Evolutionary conservation across 2,888 invertebrate genomes (phyloP).

Genomic region (Brachycybe producta): DNA sequence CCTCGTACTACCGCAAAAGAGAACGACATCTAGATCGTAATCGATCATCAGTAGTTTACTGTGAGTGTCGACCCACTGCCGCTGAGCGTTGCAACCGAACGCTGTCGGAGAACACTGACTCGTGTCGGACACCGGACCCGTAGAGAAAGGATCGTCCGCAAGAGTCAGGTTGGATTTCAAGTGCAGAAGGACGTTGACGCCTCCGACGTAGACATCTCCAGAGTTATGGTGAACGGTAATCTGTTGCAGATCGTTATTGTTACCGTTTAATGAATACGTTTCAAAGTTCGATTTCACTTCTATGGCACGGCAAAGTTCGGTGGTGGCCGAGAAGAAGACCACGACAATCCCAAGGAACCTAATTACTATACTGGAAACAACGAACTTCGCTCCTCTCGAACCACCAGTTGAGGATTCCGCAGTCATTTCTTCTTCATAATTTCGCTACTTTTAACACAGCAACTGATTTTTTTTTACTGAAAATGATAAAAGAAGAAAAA

Average conservation of each 20-base stretch:
- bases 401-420: neutral
- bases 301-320: neutral
- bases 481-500: no score
- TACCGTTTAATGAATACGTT: no score
- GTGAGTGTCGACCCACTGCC: conserved; percentile 10
- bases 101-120: conserved; percentile 9
- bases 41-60: conserved; percentile 10
- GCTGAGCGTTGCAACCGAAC: neutral
- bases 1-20: conserved; percentile 10
- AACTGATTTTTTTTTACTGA: no score
- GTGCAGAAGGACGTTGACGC: conserved; percentile 17
- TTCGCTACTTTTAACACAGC: no score
- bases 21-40: conserved; percentile 5
- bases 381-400: neutral
- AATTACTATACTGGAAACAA: neutral
- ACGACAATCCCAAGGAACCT: neutral
- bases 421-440: neutral
- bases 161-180: conserved; percentile 13
- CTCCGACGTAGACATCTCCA: conserved; percentile 18
- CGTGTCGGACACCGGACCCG: conserved; percentile 11
- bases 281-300: neutral
- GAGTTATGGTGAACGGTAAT: conserved; percentile 14
- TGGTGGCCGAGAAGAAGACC: neutral
- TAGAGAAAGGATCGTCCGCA: neutral
- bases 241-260: conserved; percentile 7